Evolutionary conservation across 2,888 invertebrate genomes (phyloP).

Genomic region (Gisinianus flammeolus): DNA sequence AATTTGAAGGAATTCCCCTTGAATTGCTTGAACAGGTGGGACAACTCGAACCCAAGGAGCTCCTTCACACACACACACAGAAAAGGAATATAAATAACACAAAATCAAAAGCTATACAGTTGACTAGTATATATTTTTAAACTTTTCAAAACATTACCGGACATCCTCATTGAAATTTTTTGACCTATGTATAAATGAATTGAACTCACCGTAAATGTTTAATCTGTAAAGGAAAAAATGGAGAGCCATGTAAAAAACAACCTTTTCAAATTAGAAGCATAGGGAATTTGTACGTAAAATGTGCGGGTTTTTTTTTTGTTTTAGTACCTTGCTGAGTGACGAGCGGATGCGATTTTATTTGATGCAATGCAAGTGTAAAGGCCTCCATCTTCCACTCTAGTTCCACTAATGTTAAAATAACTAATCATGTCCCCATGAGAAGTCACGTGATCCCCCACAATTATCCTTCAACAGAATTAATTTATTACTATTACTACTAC

Average conservation of each 20-base stretch:
- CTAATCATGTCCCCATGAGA: conserved; percentile 57
- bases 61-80: conserved; percentile 59
- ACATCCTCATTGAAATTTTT: no score
- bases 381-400: conserved; percentile 62
- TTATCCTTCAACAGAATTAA: conserved; percentile 46
- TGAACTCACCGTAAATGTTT: conserved; percentile 63
- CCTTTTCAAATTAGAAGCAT: background rate
- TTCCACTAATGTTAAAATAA: conserved; percentile 56
- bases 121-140: no score
- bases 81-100: background rate
- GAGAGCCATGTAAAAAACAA: background rate
- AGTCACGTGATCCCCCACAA: conserved; percentile 56
- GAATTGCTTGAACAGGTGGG: conserved; percentile 63
- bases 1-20: conserved; percentile 62
- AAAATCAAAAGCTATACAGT: no score
- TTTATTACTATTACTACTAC: no score
- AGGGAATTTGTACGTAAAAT: background rate
- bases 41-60: conserved; percentile 63
- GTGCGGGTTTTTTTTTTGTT: background rate
- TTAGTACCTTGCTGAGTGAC: conserved; percentile 35
- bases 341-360: conserved; percentile 56
- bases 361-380: conserved; percentile 62
- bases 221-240: conserved; percentile 59
- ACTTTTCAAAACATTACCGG: no score
- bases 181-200: no score